Conservation (phyloP, 2,888 invertebrate genomes). For the Lamproptera curius region DNA sequence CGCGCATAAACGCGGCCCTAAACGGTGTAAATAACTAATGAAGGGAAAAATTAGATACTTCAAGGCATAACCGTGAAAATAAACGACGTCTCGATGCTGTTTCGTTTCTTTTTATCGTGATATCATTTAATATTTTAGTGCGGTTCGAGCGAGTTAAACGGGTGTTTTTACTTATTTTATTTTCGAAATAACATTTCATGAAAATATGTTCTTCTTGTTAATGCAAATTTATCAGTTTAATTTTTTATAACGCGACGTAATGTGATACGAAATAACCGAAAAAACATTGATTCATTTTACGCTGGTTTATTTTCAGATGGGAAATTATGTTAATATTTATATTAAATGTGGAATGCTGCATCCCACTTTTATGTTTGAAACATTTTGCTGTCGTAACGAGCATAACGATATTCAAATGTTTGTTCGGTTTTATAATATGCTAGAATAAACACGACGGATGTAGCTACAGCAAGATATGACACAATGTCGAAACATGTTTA, state of each 20-base stretch:
- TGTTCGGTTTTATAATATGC: neutral
- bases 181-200: too few species aligned
- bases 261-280: too few species aligned
- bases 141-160: too few species aligned
- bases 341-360: too few species aligned
- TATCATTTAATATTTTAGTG: conserved; percentile 3
- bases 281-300: too few species aligned
- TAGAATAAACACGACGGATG: conserved; percentile 21
- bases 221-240: too few species aligned
- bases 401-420: conserved; percentile 3
- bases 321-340: too few species aligned
- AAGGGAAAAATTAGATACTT: conserved; percentile 27
- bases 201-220: too few species aligned
- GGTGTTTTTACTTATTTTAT: too few species aligned
- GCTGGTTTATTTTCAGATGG: too few species aligned
- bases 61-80: conserved; percentile 13
- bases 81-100: conserved; percentile 3
- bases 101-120: neutral
- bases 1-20: conserved; percentile 19
- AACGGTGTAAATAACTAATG: conserved; percentile 31
- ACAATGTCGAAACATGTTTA: conserved; percentile 42
- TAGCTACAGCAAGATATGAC: conserved; percentile 37
- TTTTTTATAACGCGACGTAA: too few species aligned
- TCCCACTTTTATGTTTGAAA: too few species aligned
- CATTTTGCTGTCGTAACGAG: conserved; percentile 8